Base-by-base conservation (phyloP, 2,113 vertebrate species). In the Salvator merianae region DNA sequence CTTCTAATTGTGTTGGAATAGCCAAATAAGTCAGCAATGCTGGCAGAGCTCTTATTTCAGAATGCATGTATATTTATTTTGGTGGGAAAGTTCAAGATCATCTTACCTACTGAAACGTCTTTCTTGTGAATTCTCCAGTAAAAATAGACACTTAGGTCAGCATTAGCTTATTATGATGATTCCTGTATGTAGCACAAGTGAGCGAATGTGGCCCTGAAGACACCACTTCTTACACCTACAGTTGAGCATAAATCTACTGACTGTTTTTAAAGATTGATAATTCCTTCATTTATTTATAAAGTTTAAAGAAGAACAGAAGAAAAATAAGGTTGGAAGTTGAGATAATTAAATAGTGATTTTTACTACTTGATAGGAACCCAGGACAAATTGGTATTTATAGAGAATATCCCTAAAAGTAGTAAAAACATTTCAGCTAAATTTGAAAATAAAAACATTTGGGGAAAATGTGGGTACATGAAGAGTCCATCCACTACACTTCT, bases 341-440 rank as follows among this genome's bases (percentile, higher is more conserved):
- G 13, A 9, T 77, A 10, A 20, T 77, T 6, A 70, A 70, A 18
- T 28, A 6, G 36, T 36, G 63, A 74, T 40, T n/a, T 53, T 26
- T 43, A 22, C n/a, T 5, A 26, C 9, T 26, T 30, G 30, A n/a
- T 32, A 8, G 14, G 7, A 30, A 74, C 62, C 4, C 66, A 22
- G 28, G 26, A 22, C 16, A 10, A n/a, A 8, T 50, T 40, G 50
- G 40, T 69, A 50, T 69, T 69, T 69, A 50, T 6, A 14, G 18
- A 22, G 26, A 0, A 24, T 8, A 74, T 72, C 70, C 88, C 2
- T 0, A 1, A 68, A 5, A 0, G 0, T 79, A 86, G 13, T 65
- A 30, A 79, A 76, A 79, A 43, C 14, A 65, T 43, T 32, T 26
- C 26, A 22, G 34, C 5, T 40, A 7, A n/a, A 28, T 38, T 38